Conservation (phyloP, 2,888 invertebrate species). For the Sialis lutaria region DNA sequence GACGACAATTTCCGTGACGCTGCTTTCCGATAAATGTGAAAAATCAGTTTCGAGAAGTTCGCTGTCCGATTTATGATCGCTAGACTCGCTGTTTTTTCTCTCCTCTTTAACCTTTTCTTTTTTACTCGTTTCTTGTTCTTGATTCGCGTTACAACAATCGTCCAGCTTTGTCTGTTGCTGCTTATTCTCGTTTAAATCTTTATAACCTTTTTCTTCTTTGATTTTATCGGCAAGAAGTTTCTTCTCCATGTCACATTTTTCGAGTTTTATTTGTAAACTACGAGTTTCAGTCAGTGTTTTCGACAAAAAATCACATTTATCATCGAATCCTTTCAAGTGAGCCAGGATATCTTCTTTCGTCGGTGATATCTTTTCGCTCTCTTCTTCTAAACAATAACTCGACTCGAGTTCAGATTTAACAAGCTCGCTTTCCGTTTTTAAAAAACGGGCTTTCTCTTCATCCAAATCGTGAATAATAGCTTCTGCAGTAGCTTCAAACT, state of each 20-base stretch:
- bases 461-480: not conserved
- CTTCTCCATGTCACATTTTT: not conserved
- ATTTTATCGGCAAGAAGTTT: not conserved
- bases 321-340: slow-evolving; percentile 7
- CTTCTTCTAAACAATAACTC: not conserved
- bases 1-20: not conserved
- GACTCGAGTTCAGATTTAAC: slow-evolving; percentile 8
- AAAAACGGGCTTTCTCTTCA: not conserved
- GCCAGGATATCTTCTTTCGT: slow-evolving; percentile 5
- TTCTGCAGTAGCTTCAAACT: slow-evolving; percentile 17
- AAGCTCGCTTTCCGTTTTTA: slow-evolving; percentile 6
- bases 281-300: not conserved
- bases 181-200: slow-evolving; percentile 21
- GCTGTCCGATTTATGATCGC: not conserved
- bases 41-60: not conserved
- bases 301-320: slow-evolving; percentile 4
- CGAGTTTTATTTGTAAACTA: not conserved
- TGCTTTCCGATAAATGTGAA: not conserved
- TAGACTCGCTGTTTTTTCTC: slow-evolving; percentile 1
- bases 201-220: slow-evolving; percentile 1
- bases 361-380: not conserved
- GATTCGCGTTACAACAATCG: slow-evolving; percentile 18
- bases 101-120: not conserved
- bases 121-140: no score
- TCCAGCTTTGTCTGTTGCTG: slow-evolving; percentile 16